A percentile compares a stretch with the other conserved stretches of the same genome.
These are phyloP conservation scores for Pteronura brasiliensis DNA, from an alignment of 2,113 vertebrate genomes.

Conservation along the genomic window DNA sequence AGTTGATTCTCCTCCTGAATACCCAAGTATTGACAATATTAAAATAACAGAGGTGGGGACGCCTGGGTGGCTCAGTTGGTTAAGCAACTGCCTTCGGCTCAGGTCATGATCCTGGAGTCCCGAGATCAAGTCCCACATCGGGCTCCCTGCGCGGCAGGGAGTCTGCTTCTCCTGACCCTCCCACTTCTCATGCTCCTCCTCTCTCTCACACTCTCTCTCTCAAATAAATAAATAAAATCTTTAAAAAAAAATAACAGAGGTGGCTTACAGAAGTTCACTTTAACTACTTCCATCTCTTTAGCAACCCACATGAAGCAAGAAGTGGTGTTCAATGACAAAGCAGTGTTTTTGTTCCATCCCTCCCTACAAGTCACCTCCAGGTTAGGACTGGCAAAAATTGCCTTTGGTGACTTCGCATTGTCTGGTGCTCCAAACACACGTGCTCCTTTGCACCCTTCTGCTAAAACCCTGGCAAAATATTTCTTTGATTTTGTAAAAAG, in stretches of 20 bases:
- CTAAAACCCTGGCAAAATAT: neutral
- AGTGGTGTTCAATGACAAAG: neutral
- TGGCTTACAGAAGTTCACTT: neutral
- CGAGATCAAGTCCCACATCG: no score
- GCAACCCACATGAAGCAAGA: neutral
- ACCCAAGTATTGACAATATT: neutral
- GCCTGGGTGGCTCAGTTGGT: no score
- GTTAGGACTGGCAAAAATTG: neutral
- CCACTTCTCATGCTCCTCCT: no score
- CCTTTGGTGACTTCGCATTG: neutral
- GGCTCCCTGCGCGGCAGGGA: no score
- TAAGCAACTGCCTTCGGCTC: no score
- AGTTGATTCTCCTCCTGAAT: neutral
- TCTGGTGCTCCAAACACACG: neutral
- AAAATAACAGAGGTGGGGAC: neutral
- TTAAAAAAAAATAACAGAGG: neutral
- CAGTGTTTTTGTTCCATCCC: neutral
- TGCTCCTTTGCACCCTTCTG: neutral
- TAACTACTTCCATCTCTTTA: neutral
- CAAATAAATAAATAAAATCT: no score
- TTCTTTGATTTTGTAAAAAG: neutral
- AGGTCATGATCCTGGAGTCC: no score
- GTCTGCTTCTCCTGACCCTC: no score
- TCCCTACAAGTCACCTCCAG: neutral
- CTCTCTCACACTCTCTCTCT: no score